A percentile compares a stretch with the other conserved stretches of the same genome.
Evolutionary conservation across 2,888 invertebrate species (phyloP).

Genomic region (Perizoma affinitatum): DNA sequence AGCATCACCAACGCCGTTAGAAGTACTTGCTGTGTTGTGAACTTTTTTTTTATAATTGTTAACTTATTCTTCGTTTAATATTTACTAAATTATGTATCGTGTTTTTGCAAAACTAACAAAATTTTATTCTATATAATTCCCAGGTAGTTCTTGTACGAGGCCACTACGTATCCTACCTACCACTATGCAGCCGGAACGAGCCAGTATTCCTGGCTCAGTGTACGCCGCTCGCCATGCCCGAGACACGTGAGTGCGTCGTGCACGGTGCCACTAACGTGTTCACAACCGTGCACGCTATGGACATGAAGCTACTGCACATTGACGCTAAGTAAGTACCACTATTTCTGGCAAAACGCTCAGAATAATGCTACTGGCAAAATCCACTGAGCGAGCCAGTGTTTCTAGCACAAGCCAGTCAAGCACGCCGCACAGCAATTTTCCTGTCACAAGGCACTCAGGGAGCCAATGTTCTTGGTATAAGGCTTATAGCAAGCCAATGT

Average conservation of each 20-base stretch:
- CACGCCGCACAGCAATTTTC: no score
- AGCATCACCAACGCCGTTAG: no score
- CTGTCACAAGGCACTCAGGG: no score
- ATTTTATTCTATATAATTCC: constrained; percentile 22
- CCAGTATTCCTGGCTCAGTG: constrained; percentile 98
- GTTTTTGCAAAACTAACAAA: no score
- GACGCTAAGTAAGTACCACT: constrained; percentile 93
- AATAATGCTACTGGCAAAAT: no score
- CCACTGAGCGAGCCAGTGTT: neutral
- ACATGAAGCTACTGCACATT: constrained; percentile 98
- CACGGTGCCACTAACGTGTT: constrained; percentile 99
- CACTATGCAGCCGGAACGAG: constrained; percentile 96
- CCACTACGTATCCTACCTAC: constrained; percentile 96
- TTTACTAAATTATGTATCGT: no score
- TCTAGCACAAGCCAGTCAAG: neutral
- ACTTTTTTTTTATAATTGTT: no score
- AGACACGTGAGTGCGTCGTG: constrained; percentile 97
- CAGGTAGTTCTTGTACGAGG: constrained; percentile 98
- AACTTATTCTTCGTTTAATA: no score
- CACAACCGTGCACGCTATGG: constrained; percentile 97
- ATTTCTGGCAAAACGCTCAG: neutral
- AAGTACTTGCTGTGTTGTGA: no score
- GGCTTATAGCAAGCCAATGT: no score
- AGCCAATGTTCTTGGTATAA: no score
- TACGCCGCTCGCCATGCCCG: constrained; percentile 98